Evolutionary conservation across 1,140 invertebrate species (phyloP).

Genomic region (Megalonaias nervosa): DNA sequence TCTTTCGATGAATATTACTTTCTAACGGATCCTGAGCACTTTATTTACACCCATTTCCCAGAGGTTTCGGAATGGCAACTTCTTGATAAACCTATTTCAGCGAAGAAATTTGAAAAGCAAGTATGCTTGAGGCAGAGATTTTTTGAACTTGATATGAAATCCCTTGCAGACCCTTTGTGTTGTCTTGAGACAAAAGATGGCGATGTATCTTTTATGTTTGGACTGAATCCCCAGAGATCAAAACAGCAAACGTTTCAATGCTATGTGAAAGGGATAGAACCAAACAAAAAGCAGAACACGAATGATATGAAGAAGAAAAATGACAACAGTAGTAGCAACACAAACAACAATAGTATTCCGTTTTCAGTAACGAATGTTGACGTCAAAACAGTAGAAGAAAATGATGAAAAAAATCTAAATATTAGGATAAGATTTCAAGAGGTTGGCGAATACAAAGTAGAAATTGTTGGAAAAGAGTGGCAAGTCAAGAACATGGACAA

Average conservation of each 20-base stretch:
- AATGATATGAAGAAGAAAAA: too few species aligned
- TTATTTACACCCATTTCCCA: constrained; percentile 75
- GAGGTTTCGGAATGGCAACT: constrained; percentile 65
- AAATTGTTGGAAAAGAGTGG: constrained; percentile 57
- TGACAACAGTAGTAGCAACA: too few species aligned
- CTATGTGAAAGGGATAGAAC: too few species aligned
- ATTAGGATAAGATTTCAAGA: constrained; percentile 54
- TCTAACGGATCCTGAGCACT: constrained; percentile 68
- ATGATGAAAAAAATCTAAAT: constrained; percentile 42
- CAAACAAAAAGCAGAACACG: too few species aligned
- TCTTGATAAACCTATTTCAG: constrained; percentile 39
- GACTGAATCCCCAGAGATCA: constrained; percentile 38
- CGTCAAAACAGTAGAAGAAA: too few species aligned
- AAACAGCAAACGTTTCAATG: constrained; percentile 16
- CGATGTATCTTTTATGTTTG: constrained; percentile 53
- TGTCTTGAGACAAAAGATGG: constrained; percentile 47
- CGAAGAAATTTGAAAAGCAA: constrained; percentile 52
- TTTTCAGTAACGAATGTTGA: too few species aligned
- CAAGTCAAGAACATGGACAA: constrained; percentile 40
- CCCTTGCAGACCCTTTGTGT: constrained; percentile 47
- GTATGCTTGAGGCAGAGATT: constrained; percentile 59
- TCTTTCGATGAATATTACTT: too few species aligned
- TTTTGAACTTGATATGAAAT: constrained; percentile 54
- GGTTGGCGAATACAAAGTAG: constrained; percentile 49
- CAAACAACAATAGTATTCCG: too few species aligned